phyloP scores from a whole-genome alignment of 2,888 invertebrate genomes.

The Lasioglossum malachurum region DNA sequence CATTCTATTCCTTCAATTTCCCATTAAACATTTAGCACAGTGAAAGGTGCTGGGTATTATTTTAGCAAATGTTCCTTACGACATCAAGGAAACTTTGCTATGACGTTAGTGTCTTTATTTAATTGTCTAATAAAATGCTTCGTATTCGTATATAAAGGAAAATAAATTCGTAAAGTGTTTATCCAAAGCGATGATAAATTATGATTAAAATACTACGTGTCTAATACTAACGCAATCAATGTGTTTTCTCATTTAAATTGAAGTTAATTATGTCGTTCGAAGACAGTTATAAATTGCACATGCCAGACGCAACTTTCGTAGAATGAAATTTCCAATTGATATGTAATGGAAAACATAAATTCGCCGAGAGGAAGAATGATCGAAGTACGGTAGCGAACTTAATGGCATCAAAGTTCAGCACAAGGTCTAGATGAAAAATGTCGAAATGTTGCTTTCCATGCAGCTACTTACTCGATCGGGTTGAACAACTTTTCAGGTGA shows the following conservation, averaged over 20 bases:
- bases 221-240: neutral
- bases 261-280: neutral
- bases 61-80: neutral
- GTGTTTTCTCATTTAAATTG: neutral
- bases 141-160: neutral
- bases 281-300: neutral
- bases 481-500: slow-evolving; percentile 39
- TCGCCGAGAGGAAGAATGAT: slow-evolving; percentile 5
- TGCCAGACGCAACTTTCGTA: neutral
- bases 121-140: neutral
- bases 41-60: neutral
- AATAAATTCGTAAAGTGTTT: neutral
- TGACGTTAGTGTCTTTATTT: neutral
- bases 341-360: neutral
- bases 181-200: neutral
- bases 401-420: neutral
- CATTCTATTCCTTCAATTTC: neutral
- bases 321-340: neutral
- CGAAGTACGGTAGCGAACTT: neutral
- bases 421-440: slow-evolving; percentile 33
- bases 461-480: slow-evolving; percentile 36
- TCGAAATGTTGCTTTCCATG: slow-evolving; percentile 26
- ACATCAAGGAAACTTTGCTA: neutral
- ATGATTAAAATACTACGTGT: neutral
- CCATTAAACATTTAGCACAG: neutral